phyloP scores from a whole-genome alignment of 2,888 invertebrate genomes.

The Malthinus seriepunctatus region DNA sequence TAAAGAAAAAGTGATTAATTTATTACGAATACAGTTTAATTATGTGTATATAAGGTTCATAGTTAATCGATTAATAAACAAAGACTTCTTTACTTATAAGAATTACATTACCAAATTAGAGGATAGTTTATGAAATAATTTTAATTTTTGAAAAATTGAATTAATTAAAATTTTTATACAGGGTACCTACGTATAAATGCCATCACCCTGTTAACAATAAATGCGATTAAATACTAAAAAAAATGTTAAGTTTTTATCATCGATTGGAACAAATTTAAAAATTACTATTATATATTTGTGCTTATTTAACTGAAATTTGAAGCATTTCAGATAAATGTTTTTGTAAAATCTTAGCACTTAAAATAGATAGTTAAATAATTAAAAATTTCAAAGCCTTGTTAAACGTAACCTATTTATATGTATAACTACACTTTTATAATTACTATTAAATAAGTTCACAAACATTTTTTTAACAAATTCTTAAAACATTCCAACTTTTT shows the following conservation, averaged over 20 bases:
- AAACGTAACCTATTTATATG: slow-evolving; percentile 12
- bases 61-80: slow-evolving; percentile 20
- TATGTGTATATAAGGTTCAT: slow-evolving; percentile 27
- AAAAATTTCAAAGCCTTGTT: slow-evolving; percentile 13
- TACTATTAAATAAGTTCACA: slow-evolving; percentile 2
- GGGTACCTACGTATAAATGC: no score
- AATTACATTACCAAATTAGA: slow-evolving; percentile 19
- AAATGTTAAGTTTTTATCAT: background rate
- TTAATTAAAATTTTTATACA: no score
- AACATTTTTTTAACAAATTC: slow-evolving; percentile 8
- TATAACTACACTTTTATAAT: slow-evolving; percentile 5
- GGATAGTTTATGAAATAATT: background rate
- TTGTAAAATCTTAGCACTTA: slow-evolving; percentile 9
- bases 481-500: slow-evolving; percentile 16
- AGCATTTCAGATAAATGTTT: slow-evolving; percentile 40
- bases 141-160: no score
- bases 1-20: background rate
- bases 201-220: no score
- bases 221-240: no score
- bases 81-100: slow-evolving; percentile 29
- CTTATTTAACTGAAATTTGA: slow-evolving; percentile 31
- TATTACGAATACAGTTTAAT: slow-evolving; percentile 20
- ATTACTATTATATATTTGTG: slow-evolving; percentile 1
- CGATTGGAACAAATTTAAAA: no score
- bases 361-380: slow-evolving; percentile 2